Base-by-base conservation (phyloP, 2,888 invertebrate species). In the Pollenia labialis region DNA sequence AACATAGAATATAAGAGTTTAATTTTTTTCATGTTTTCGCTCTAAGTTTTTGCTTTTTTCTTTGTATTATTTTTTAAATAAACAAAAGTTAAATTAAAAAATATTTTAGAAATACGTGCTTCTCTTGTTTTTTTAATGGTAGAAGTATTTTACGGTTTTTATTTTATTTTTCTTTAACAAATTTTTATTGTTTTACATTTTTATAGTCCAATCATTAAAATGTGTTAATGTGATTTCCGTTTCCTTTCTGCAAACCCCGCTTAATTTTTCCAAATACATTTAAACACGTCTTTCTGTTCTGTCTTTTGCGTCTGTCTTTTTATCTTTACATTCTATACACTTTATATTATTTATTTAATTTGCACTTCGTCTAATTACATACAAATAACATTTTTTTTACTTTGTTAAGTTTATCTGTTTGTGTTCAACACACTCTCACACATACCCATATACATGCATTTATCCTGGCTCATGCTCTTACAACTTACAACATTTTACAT, bases 331-430 rank as follows among this genome's bases (percentile, higher is more conserved):
- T 56, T 74, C 74, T 79, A 32, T 79, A 68, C 44, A 48, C 74
- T 80, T 66, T 72, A 48, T 66, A 50, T 12, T 74, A 58, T 68
- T 77, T 74, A 40, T 80, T 60, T 46, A 68, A 68, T 74, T 80
- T 80, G 46, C 74, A 85, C 84, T 74, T 80, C 54, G 62, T 74
- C 84, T 85, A 85, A 85, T 85, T 85, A 75, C 79, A 85, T 60
- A 74, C 68, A 80, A 79, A 85, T 80, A 69, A 62, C 54, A 76
- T 75, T 64, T 75, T n/a, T n/a, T 60, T 60, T 85, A 85, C 80
- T 85, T 79, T 80, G 69, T 72, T 54, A 64, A 56, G 77, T 81
- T 74, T 66, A 81, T 32, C 32, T 32, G 32, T 32, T 32, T 32
- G 32, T 32, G 6, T 32, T 32, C 6, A 6, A 32, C 32, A 32